phyloP scores from a whole-genome alignment of 1,140 invertebrate genomes.

The Nasonia longicornis region DNA sequence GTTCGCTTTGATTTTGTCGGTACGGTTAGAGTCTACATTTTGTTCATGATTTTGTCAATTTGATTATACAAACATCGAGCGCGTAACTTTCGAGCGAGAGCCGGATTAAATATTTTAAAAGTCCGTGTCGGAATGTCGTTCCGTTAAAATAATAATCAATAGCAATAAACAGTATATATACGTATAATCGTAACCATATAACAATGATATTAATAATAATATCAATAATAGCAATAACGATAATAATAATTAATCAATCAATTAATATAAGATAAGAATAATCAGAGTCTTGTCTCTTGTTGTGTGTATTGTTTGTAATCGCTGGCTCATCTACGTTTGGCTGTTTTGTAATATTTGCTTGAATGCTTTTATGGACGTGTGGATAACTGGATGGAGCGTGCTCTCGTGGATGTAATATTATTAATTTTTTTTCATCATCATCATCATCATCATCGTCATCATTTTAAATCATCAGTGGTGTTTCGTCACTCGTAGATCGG shows the following conservation, averaged over 20 bases:
- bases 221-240: neutral
- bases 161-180: neutral
- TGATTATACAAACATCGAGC: constrained; percentile 21
- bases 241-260: constrained; percentile 8
- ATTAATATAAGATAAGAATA: constrained; percentile 6
- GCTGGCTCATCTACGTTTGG: constrained; percentile 2
- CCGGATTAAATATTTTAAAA: neutral
- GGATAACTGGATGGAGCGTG: constrained; percentile 26
- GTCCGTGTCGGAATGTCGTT: neutral
- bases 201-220: constrained; percentile 7
- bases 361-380: constrained; percentile 17
- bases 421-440: neutral
- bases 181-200: neutral
- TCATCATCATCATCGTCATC: neutral
- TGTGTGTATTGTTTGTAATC: neutral
- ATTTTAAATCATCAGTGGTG: neutral
- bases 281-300: constrained; percentile 26
- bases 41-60: constrained; percentile 7
- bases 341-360: constrained; percentile 6
- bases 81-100: constrained; percentile 7
- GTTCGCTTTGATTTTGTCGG: constrained; percentile 9
- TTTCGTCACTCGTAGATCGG: neutral
- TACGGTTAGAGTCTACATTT: neutral
- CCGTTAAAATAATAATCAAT: neutral
- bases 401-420: neutral